phyloP scores from a whole-genome alignment of 2,797 vertebrate species.

The Xenentodon cancila region DNA sequence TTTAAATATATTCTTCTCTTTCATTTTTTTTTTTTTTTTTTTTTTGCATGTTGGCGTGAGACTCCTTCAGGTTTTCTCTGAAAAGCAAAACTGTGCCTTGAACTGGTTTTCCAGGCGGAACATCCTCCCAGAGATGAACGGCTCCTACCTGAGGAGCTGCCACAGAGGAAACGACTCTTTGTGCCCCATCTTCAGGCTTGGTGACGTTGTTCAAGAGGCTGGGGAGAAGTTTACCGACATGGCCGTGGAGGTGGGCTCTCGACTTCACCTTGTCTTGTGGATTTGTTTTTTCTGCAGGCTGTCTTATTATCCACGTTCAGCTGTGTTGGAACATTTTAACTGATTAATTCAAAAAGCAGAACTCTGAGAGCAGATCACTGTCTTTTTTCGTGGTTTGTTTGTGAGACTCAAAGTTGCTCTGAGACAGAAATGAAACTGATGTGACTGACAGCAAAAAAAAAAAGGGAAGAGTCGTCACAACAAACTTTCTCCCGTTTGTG shows the following conservation, averaged over 20 bases:
- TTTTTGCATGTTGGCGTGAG: too few relatives aligned
- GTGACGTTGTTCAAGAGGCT: slow-evolving; percentile 83
- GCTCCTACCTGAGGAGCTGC: slow-evolving; percentile 78
- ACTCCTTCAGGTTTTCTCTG: too few relatives aligned
- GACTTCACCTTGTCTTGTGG: background rate
- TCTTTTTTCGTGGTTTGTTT: background rate
- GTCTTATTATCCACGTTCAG: too few relatives aligned
- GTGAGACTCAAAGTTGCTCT: background rate
- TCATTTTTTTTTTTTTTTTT: too few relatives aligned
- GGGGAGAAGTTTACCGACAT: slow-evolving; percentile 85
- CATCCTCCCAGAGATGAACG: slow-evolving; percentile 83
- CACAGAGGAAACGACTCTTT: slow-evolving; percentile 63
- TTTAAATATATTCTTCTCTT: too few relatives aligned
- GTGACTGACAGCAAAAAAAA: background rate
- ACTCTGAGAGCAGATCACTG: background rate
- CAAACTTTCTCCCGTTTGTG: background rate
- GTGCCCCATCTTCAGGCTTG: slow-evolving; percentile 89
- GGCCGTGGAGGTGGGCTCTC: slow-evolving; percentile 82
- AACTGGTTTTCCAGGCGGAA: slow-evolving; percentile 77
- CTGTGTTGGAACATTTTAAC: background rate
- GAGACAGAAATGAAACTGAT: slow-evolving; percentile 27
- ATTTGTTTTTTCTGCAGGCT: too few relatives aligned
- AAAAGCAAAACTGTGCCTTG: too few relatives aligned
- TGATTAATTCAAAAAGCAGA: background rate
- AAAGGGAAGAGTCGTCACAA: background rate